phyloP scores from a whole-genome alignment of 2,888 invertebrate species.

The Philhelius pedissequus region DNA sequence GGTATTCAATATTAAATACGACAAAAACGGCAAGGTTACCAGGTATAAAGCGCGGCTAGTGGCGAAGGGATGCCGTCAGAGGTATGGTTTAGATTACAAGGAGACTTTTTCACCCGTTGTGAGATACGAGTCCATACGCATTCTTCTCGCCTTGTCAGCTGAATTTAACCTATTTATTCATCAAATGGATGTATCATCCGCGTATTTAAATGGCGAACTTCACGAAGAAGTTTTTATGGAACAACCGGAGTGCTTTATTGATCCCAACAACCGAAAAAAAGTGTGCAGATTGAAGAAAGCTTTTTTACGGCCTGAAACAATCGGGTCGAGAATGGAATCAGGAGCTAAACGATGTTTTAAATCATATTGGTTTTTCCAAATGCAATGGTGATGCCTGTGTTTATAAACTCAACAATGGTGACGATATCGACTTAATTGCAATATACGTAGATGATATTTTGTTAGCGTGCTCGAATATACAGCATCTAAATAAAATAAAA shows the following conservation, averaged over 20 bases:
- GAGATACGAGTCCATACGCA: too few species aligned
- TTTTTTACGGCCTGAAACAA: constrained; percentile 34
- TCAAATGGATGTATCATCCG: constrained; percentile 13
- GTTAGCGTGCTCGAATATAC: too few species aligned
- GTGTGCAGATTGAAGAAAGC: constrained; percentile 22
- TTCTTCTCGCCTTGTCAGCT: too few species aligned
- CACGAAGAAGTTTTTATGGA: not conserved
- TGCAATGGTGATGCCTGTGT: too few species aligned
- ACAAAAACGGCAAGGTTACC: not conserved
- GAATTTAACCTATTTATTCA: too few species aligned
- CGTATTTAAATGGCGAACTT: constrained; percentile 33
- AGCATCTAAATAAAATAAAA: too few species aligned
- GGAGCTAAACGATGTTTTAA: too few species aligned
- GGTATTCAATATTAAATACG: constrained; percentile 35
- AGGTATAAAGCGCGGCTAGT: constrained; percentile 19
- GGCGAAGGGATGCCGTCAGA: constrained; percentile 23
- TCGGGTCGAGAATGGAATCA: constrained; percentile 30
- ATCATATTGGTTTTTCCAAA: too few species aligned
- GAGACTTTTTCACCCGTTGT: constrained; percentile 37
- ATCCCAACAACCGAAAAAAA: not conserved
- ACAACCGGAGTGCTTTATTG: not conserved
- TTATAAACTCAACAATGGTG: too few species aligned
- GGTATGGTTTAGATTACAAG: constrained; percentile 8
- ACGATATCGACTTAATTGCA: too few species aligned
- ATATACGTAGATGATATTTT: too few species aligned